Base-by-base conservation (phyloP, 2,113 vertebrate species). In the Oryzias woworae region DNA sequence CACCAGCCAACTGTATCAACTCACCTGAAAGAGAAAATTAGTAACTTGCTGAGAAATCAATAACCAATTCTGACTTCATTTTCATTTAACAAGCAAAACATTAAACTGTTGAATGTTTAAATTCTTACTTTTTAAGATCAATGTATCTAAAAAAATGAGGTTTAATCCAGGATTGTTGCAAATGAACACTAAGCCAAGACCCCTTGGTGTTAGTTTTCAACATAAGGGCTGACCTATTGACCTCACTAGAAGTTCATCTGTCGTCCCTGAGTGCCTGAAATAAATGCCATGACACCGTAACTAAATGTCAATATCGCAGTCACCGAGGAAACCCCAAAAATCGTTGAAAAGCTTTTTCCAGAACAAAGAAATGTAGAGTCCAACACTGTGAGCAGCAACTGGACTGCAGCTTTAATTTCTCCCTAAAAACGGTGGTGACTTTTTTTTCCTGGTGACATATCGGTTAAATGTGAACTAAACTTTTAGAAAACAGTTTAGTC, bases 1-100 rank as follows among this genome's bases (percentile, higher is more conserved):
- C 95, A 36, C 94, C 91, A 87, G 70, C 88, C 88, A 78, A 90
- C 94, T 94, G 95, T 93, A 91, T 92, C 91, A 91, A 93, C 88
- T 78, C 87, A 92, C 95, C 96, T 69, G 52, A 1, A 5, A 18
- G 16, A 28, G 62, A 13, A 65, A 44, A 22, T 0, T 3, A 61
- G 64, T 7, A 58, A 28, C 22, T 14, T 1, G 4, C 26, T 63
- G 57, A 62, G n/a, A 49, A 26, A 51, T 69, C 36, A 7, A 26
- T 42, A 48, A 15, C 1, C 13, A 41, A 58, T 16, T 0, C 31
- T 23, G 3, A 22, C 14, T 15, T 10, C 44, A 41, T 14, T 6
- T 4, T 22, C 1, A 52, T 28, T 66, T 13, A 28, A 28, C 10
- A 20, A 52, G 4, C 10, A 17, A 57, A 6, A 31, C 26, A 2